Percentiles rank a stretch among this genome's conserved stretches.
Evolutionary conservation across 2,888 invertebrate genomes (phyloP).

Genomic region (Perizoma flavofasciatum): DNA sequence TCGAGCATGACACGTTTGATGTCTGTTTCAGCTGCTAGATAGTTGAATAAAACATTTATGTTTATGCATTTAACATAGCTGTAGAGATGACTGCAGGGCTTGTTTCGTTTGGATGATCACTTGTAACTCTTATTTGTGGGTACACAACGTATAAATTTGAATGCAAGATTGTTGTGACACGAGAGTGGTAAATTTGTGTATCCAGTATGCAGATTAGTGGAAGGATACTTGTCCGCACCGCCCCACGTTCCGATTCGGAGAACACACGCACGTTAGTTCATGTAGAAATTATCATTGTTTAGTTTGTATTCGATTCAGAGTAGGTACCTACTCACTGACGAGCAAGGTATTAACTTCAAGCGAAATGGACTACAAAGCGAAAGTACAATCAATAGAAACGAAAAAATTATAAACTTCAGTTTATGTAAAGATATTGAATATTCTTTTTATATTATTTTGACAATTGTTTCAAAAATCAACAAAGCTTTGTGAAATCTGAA

Average conservation of each 20-base stretch:
- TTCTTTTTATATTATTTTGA: conserved; percentile 6
- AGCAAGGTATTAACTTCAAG: conserved; percentile 29
- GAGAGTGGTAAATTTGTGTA: conserved; percentile 53
- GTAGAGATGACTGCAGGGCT: conserved; percentile 25
- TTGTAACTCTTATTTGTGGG: conserved; percentile 36
- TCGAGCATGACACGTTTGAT: conserved; percentile 35
- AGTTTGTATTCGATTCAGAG: conserved; percentile 48
- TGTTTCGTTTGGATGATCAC: conserved; percentile 10
- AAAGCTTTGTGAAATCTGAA: conserved; percentile 22
- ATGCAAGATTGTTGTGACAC: conserved; percentile 36
- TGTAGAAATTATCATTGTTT: conserved; percentile 73
- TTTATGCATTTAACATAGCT: conserved; percentile 37
- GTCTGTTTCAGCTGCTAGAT: conserved; percentile 39
- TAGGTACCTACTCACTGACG: conserved; percentile 15
- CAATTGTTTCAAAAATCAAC: conserved; percentile 15
- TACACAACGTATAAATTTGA: conserved; percentile 41
- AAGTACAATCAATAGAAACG: background rate
- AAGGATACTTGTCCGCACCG: conserved; percentile 69
- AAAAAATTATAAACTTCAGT: no score
- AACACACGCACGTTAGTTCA: conserved; percentile 54
- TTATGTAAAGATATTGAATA: no score
- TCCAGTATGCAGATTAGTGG: conserved; percentile 76
- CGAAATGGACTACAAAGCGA: conserved; percentile 1
- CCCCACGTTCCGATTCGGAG: conserved; percentile 63
- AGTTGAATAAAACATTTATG: conserved; percentile 39